Evolutionary conservation across 2,888 invertebrate genomes (phyloP), one percentile per base, ranked within the genome.

Genomic region (Hetaerina titia): DNA sequence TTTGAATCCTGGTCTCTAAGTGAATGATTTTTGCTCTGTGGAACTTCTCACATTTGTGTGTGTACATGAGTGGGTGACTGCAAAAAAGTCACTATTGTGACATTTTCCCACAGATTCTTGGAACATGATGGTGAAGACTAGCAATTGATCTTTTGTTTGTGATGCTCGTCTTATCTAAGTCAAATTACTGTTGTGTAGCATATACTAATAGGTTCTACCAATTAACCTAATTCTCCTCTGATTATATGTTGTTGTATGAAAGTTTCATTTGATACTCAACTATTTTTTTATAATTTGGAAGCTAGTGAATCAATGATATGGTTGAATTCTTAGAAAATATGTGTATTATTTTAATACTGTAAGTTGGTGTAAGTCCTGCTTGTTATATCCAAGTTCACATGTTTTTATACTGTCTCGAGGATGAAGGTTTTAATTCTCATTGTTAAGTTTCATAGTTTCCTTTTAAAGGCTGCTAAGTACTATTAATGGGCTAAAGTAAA

Each of bases 121-220:
- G 45, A 45, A 45, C 45, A 45, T 45, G 45, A 81, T 81, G 81
- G 31, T 22, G n/a, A 69, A 22, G 69, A n/a, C 7, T 69, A 69
- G 69, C 19, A 13, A 31, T 81, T 81, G 31, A 81, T 25, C 15
- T 81, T 25, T 81, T 81, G n/a, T 69, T 69, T 22, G 25, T 81
- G 19, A 81, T 81, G 31, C 31, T 81, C 25, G 81, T 81, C 31
- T 31, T 81, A 81, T 81, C 81, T 81, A 81, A 81, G 81, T 81
- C 81, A 81, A 81, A 7, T 81, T 25, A 81, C 31, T 81, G 31
- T 31, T 22, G 11, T 81, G 25, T 15, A 81, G 13, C 81, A n/a
- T 81, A 31, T 31, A 15, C 31, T 81, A 31, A 25, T 81, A 31
- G 69, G 69, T 69, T 69, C 22, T 69, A n/a, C 17, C 69, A 8